These are phyloP conservation scores for Aurelia aurita DNA, from an alignment of 30 jellyfish, hydroid and myxozoan species.

Conservation along the genomic window DNA sequence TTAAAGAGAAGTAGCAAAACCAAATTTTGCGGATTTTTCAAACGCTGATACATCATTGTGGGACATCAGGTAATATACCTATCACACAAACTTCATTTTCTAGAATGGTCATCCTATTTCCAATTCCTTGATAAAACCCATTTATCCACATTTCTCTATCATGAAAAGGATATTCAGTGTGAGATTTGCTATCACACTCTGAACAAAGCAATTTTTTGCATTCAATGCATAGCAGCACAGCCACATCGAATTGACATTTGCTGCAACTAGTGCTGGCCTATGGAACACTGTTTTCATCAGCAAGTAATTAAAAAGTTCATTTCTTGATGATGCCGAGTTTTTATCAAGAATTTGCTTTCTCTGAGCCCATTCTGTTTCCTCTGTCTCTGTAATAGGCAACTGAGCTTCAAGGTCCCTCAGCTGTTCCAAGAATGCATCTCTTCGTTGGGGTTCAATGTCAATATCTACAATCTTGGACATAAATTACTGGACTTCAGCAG, in stretches of 20 bases:
- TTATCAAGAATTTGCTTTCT: constrained; percentile 10
- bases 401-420: constrained; percentile 16
- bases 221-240: constrained; percentile 9
- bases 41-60: too few species aligned
- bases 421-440: too few species aligned
- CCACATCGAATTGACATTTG: background rate
- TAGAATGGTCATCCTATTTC: constrained; percentile 11
- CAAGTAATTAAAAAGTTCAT: background rate
- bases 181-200: constrained; percentile 9
- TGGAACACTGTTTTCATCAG: constrained; percentile 17
- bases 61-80: too few species aligned
- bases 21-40: too few species aligned
- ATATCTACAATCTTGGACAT: too few species aligned
- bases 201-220: constrained; percentile 6
- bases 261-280: constrained; percentile 1
- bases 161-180: constrained; percentile 27
- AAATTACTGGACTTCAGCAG: too few species aligned
- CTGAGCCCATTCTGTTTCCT: constrained; percentile 36
- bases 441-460: too few species aligned
- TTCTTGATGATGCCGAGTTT: constrained; percentile 15
- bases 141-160: constrained; percentile 35
- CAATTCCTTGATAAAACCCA: constrained; percentile 35
- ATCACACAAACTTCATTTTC: background rate
- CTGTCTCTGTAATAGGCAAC: constrained; percentile 8
- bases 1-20: too few species aligned